Conservation (phyloP, 1,140 invertebrate species). For the Saccostrea echinata region DNA sequence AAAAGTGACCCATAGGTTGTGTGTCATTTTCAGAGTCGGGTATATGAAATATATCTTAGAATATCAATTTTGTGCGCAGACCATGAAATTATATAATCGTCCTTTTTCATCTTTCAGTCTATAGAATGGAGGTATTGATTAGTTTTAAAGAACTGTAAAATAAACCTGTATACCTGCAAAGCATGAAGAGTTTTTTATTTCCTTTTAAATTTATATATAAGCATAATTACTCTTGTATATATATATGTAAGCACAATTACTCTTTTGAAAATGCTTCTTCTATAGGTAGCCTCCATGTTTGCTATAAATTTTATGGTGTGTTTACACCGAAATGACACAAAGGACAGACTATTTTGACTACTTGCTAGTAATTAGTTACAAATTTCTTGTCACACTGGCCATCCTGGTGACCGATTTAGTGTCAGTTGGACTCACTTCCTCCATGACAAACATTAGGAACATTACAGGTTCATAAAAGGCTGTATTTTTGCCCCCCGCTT, state of each 20-base stretch:
- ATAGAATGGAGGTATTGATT: not conserved
- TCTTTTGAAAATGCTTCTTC: not conserved
- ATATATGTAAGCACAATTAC: too few relatives aligned
- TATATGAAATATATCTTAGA: not conserved
- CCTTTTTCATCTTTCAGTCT: not conserved
- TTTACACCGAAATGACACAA: not conserved
- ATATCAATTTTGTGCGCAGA: not conserved
- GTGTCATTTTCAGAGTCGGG: not conserved
- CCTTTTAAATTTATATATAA: not conserved
- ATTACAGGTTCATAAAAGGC: not conserved
- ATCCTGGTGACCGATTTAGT: not conserved
- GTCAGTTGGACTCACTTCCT: not conserved
- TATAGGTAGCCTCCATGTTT: not conserved
- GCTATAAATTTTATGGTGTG: not conserved
- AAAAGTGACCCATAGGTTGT: not conserved
- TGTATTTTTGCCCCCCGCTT: too few relatives aligned
- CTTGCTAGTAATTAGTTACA: not conserved
- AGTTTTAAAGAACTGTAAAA: slow-evolving; percentile 17
- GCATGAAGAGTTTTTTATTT: not conserved
- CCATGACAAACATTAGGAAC: not conserved
- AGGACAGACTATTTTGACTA: not conserved
- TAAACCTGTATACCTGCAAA: slow-evolving; percentile 6
- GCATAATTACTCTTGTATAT: not conserved
- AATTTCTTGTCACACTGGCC: not conserved
- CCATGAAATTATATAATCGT: not conserved